Conservation (phyloP, 2,888 invertebrate species). For the Scaptomyza parva region DNA sequence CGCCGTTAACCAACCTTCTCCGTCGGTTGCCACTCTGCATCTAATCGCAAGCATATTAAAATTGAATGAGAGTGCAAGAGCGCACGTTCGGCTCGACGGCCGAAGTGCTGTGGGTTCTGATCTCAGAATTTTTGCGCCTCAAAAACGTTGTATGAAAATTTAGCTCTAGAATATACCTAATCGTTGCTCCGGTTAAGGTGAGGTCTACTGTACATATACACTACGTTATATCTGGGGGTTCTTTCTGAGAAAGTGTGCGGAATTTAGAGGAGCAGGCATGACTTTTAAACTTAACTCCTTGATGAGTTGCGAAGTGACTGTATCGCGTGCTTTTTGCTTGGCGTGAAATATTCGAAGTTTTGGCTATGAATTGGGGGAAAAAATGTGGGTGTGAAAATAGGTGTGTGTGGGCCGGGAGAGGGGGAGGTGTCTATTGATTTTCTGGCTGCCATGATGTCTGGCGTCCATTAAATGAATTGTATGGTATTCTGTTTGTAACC, state of each 20-base stretch:
- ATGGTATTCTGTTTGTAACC: neutral
- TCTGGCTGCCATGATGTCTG: slow-evolving; percentile 40
- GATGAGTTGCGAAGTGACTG: slow-evolving; percentile 32
- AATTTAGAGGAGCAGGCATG: slow-evolving; percentile 47
- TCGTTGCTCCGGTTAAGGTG: no score
- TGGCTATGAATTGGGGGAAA: slow-evolving; percentile 38
- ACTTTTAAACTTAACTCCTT: slow-evolving; percentile 52
- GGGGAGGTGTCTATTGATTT: slow-evolving; percentile 55
- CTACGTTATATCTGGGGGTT: neutral
- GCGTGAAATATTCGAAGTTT: slow-evolving; percentile 56
- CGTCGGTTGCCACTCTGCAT: no score
- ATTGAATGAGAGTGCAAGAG: no score
- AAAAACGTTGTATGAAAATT: no score
- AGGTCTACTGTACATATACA: neutral
- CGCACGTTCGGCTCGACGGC: no score
- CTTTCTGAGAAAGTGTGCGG: slow-evolving; percentile 26
- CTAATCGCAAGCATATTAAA: no score
- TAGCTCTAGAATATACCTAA: no score
- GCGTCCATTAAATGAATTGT: slow-evolving; percentile 28
- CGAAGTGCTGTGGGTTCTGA: no score
- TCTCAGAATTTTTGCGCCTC: no score
- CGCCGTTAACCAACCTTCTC: no score
- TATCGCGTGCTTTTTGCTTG: slow-evolving; percentile 61
- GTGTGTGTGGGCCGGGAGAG: neutral
- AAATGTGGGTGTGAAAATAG: neutral